Conservation (phyloP, 2,888 invertebrate genomes). For the Shargacucullia verbasci region DNA sequence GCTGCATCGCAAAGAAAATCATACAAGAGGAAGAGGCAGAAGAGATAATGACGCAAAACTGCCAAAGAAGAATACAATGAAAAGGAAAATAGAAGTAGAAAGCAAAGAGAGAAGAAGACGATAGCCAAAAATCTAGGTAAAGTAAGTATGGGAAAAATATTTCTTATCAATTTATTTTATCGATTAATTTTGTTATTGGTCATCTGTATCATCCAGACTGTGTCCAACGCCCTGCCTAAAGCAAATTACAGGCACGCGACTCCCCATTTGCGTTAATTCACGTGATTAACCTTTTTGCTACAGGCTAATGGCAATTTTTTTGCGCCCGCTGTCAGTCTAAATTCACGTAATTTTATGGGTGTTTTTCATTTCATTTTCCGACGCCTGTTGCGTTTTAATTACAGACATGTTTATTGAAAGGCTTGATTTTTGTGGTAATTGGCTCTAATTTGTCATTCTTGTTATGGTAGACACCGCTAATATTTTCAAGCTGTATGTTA, state of each 20-base stretch:
- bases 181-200: slow-evolving; percentile 32
- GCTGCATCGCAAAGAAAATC: no score
- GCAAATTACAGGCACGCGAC: slow-evolving; percentile 74
- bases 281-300: slow-evolving; percentile 77
- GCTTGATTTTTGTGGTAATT: slow-evolving; percentile 40
- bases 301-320: slow-evolving; percentile 67
- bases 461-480: neutral
- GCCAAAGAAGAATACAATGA: no score
- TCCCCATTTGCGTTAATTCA: slow-evolving; percentile 73
- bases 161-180: slow-evolving; percentile 17
- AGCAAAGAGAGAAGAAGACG: no score
- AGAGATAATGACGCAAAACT: no score
- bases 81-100: no score
- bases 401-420: slow-evolving; percentile 27
- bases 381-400: slow-evolving; percentile 59
- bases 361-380: slow-evolving; percentile 44
- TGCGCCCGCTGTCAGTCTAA: slow-evolving; percentile 61
- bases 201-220: slow-evolving; percentile 38
- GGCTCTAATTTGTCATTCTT: slow-evolving; percentile 27
- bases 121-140: no score
- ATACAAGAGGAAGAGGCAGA: no score
- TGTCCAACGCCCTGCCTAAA: slow-evolving; percentile 51
- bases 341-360: slow-evolving; percentile 54
- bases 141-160: no score
- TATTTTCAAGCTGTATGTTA: no score